Percentiles rank a stretch among this genome's conserved stretches.
Evolutionary conservation across 1,140 invertebrate genomes (phyloP).

Genomic region (Zaprionus vittiger): DNA sequence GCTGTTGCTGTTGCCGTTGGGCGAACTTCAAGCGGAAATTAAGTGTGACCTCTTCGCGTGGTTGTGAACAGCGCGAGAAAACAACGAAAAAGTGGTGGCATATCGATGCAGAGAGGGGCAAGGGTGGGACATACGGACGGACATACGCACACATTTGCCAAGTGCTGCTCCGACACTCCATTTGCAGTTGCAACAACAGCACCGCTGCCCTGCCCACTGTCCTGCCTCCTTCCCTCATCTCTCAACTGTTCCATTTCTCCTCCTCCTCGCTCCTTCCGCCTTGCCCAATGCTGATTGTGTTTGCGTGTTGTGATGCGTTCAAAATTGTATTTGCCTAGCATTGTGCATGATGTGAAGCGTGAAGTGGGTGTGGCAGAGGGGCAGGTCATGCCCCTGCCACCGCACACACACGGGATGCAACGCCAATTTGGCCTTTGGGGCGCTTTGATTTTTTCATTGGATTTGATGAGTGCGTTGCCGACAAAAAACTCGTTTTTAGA

Average conservation of each 20-base stretch:
- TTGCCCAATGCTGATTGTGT: constrained; percentile 70
- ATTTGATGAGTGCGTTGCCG: constrained; percentile 66
- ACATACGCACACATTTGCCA: constrained; percentile 55
- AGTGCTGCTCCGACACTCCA: constrained; percentile 71
- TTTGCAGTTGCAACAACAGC: constrained; percentile 53
- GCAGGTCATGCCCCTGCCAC: not conserved
- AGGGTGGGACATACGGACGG: not conserved
- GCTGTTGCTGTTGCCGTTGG: constrained; percentile 29
- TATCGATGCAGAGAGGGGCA: constrained; percentile 51
- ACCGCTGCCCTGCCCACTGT: not conserved
- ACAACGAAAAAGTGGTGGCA: constrained; percentile 48
- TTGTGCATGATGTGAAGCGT: constrained; percentile 49
- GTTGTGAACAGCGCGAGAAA: constrained; percentile 54
- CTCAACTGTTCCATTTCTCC: not conserved
- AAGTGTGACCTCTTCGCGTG: constrained; percentile 79
- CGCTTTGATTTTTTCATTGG: constrained; percentile 66
- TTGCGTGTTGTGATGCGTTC: constrained; percentile 81
- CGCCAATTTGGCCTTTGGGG: constrained; percentile 65
- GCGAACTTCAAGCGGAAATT: constrained; percentile 75
- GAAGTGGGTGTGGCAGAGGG: too few species aligned
- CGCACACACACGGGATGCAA: constrained; percentile 39
- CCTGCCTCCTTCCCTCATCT: not conserved
- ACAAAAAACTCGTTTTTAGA: constrained; percentile 54
- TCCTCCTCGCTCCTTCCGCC: not conserved
- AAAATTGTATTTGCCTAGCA: constrained; percentile 80